Evolutionary conservation across 2,113 vertebrate genomes (phyloP).

Genomic region (Taurulus bubalis): DNA sequence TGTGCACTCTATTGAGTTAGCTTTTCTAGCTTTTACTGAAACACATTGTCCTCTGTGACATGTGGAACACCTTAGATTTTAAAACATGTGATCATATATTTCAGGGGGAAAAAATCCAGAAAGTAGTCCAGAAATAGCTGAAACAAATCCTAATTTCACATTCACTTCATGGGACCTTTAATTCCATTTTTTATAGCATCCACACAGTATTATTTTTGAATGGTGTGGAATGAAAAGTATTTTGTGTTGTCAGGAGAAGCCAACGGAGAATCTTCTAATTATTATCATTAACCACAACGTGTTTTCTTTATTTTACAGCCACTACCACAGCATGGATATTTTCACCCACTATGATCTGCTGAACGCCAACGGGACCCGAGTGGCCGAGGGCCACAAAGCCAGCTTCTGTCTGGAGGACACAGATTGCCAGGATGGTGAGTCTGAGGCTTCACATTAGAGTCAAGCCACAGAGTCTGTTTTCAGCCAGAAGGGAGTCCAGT

Average conservation of each 20-base stretch:
- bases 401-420: slow-evolving; percentile 98
- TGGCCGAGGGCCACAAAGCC: slow-evolving; percentile 98
- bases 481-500: background rate
- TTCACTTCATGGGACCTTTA: too few relatives aligned
- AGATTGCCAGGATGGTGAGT: slow-evolving; percentile 92
- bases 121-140: too few relatives aligned
- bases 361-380: slow-evolving; percentile 91
- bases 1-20: too few relatives aligned
- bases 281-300: background rate
- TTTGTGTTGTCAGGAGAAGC: background rate
- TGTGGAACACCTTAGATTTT: too few relatives aligned
- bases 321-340: slow-evolving; percentile 99
- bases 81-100: too few relatives aligned
- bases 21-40: too few relatives aligned
- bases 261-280: background rate
- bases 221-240: background rate
- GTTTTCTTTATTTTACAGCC: slow-evolving; percentile 79
- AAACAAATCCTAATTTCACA: too few relatives aligned
- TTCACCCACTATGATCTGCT: slow-evolving; percentile 98
- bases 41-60: too few relatives aligned
- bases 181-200: background rate
- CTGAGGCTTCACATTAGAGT: background rate
- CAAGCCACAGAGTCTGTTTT: too few relatives aligned
- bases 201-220: background rate
- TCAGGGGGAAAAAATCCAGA: too few relatives aligned